phyloP scores from a whole-genome alignment of 2,797 vertebrate species.

The Syngnathus rostellatus region DNA sequence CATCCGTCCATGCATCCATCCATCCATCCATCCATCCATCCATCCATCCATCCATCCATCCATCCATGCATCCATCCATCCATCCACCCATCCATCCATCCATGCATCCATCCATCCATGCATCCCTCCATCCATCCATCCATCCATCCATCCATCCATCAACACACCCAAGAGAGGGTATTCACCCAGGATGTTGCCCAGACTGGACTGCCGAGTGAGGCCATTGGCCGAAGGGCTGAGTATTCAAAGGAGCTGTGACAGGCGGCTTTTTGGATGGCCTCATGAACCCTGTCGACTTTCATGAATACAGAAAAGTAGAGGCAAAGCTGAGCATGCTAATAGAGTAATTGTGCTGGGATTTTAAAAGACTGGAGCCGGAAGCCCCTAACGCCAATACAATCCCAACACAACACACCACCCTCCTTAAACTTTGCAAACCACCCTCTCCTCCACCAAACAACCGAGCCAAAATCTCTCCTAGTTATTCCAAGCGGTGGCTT shows the following conservation, averaged over 20 bases:
- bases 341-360: constrained; percentile 60
- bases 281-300: constrained; percentile 60
- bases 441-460: constrained; percentile 3
- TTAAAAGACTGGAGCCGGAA: constrained; percentile 42
- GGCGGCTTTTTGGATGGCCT: constrained; percentile 57
- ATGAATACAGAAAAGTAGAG: constrained; percentile 56
- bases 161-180: not conserved
- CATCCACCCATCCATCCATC: too few relatives aligned
- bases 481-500: constrained; percentile 49
- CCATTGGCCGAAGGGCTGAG: constrained; percentile 25
- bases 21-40: too few relatives aligned
- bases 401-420: not conserved
- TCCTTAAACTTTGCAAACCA: constrained; percentile 15
- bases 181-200: constrained; percentile 30
- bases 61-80: too few relatives aligned
- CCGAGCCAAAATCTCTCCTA: constrained; percentile 31
- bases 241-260: constrained; percentile 59
- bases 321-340: constrained; percentile 68
- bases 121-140: too few relatives aligned
- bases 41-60: too few relatives aligned
- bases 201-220: constrained; percentile 43
- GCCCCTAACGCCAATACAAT: not conserved
- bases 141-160: not conserved
- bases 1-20: too few relatives aligned
- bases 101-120: too few relatives aligned